These are phyloP conservation scores for Myopa tessellatipennis DNA, from an alignment of 2,888 invertebrate species.

Conservation along the genomic window DNA sequence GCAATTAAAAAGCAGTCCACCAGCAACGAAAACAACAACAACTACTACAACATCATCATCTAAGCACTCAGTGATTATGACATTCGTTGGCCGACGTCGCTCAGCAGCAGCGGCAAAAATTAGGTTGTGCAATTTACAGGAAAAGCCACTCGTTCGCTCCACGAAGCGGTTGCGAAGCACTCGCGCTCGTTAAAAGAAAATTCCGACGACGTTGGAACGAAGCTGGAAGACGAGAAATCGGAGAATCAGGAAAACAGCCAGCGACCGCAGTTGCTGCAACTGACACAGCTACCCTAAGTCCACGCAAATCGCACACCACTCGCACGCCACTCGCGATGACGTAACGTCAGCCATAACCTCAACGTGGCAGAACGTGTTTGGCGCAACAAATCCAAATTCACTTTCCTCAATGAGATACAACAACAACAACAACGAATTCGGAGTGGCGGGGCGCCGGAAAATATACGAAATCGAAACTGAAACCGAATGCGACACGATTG, in stretches of 20 bases:
- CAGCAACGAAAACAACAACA: background rate
- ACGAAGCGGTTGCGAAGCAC: no score
- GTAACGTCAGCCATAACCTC: conserved; percentile 20
- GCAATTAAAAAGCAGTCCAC: background rate
- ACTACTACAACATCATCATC: background rate
- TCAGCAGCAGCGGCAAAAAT: background rate
- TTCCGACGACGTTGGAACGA: background rate
- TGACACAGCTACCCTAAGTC: background rate
- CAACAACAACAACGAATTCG: background rate
- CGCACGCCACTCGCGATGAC: background rate
- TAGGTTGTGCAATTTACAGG: background rate
- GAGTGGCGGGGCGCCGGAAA: background rate
- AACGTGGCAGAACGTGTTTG: background rate
- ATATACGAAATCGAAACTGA: background rate
- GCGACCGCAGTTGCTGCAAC: background rate
- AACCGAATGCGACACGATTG: background rate
- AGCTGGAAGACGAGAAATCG: background rate
- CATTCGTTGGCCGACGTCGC: background rate
- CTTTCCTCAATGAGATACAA: background rate
- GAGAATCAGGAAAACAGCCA: conserved; percentile 14
- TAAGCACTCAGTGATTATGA: background rate
- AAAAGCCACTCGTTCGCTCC: background rate
- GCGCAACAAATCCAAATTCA: background rate
- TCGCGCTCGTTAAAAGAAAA: background rate
- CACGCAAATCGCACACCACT: background rate